Evolutionary conservation across 1,140 invertebrate genomes (phyloP), one percentile per base, ranked within the genome.

Genomic region (Chrysopa pallens): DNA sequence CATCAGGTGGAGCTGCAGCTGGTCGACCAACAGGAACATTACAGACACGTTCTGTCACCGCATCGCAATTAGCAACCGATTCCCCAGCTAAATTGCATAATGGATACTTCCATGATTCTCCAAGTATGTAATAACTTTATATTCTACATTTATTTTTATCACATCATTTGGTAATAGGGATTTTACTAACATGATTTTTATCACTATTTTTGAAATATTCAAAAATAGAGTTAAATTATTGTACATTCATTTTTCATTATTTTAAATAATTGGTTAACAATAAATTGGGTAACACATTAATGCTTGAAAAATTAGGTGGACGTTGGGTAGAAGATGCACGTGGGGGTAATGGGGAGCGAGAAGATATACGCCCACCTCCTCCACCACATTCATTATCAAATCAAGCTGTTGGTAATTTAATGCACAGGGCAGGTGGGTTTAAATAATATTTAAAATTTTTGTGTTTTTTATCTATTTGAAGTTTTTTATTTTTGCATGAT

Each of bases 21-120:
- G 41, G 38, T 12, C 43, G 52, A 1, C 60, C 63, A 44, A 81
- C 79, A 2, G 78, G 81, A 50, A 90, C 86, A 6, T 67, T 91
- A 44, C 86, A 90, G 64, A 90, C 85, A 7, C 73, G 85, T 52
- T 85, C 84, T 39, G 87, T 91, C 2, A 90, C 86, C 1, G 87
- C 86, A 37, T 89, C 85, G 8, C 85, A 90, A 62, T 59, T 91
- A 28, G 84, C 83, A 42, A 85, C 81, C 1, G 83, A 87, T 58
- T 84, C 82, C 28, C 83, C 83, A 12, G 78, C 79, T 48, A 82
- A 82, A 60, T 73, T 81, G 67, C 69, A 71, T 51, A 81, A 83
- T 54, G 78, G 79, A 8, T 80, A 81, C 56, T 78, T 80, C 53
- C 75, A 79, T 44, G 70, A 75, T 49, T 69, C 73, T 48, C 67